phyloP scores from a whole-genome alignment of 1,140 invertebrate genomes.

The Cotesia glomerata region DNA sequence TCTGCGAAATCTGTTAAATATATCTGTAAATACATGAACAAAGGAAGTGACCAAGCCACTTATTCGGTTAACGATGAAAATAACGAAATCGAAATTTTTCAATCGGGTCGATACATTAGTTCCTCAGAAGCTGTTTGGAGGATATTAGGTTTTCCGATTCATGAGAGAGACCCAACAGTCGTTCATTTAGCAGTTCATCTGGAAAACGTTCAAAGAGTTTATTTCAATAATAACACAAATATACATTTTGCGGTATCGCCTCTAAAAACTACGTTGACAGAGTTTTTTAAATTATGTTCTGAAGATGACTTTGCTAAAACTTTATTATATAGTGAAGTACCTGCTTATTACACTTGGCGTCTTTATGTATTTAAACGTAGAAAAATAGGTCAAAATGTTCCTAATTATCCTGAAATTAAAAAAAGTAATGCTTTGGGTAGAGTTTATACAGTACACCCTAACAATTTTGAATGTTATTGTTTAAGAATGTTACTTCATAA shows the following conservation, averaged over 20 bases:
- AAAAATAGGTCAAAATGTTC: slow-evolving; percentile 33
- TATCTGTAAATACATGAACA: slow-evolving; percentile 47
- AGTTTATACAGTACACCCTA: too few relatives aligned
- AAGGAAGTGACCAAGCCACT: slow-evolving; percentile 42
- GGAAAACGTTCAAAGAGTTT: slow-evolving; percentile 49
- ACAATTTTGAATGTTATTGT: not conserved
- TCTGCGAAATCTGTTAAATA: slow-evolving; percentile 33
- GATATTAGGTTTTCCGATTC: slow-evolving; percentile 55
- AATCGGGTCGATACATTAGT: not conserved
- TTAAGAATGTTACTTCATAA: too few relatives aligned
- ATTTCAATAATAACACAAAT: slow-evolving; percentile 42
- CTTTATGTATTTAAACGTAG: not conserved
- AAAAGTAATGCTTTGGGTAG: not conserved
- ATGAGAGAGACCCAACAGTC: slow-evolving; percentile 56
- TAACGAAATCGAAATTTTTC: slow-evolving; percentile 35
- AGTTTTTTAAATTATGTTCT: slow-evolving; percentile 44
- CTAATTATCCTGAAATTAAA: not conserved
- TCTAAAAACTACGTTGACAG: slow-evolving; percentile 43
- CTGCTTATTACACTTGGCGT: slow-evolving; percentile 51
- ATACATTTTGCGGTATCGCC: slow-evolving; percentile 24
- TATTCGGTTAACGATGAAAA: slow-evolving; percentile 29
- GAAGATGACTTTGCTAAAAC: slow-evolving; percentile 49
- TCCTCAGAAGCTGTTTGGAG: slow-evolving; percentile 59
- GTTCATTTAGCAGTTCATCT: slow-evolving; percentile 58
- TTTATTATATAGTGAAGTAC: slow-evolving; percentile 54